Base-by-base conservation (phyloP, 2,888 invertebrate genomes). In the Muscina levida region DNA sequence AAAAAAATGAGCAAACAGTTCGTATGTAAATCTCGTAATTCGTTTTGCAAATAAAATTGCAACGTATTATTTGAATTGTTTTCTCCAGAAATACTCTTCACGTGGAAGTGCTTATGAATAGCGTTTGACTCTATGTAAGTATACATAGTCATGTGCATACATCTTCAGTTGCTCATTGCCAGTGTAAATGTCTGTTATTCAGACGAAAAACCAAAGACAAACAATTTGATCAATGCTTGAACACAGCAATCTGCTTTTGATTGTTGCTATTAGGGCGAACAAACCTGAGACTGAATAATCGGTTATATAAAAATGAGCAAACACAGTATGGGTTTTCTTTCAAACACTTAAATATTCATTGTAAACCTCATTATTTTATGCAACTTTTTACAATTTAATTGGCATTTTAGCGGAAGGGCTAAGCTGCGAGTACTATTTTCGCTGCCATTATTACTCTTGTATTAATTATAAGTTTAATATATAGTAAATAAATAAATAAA, bases 241-340 rank as follows among this genome's bases (percentile, higher is more conserved):
- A 84, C 86, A 84, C 85, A 83, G 82, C 84, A 86, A 86, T 86
- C 86, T 85, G 86, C 86, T 86, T 86, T 86, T 83, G 84, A 86
- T 85, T 86, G 86, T 86, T 84, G 84, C 84, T 83, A 77, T n/a
- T n/a, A n/a, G n/a, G n/a, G n/a, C n/a, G n/a, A n/a, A n/a, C n/a
- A n/a, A n/a, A n/a, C n/a, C n/a, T n/a, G n/a, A n/a, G n/a, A n/a
- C n/a, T n/a, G n/a, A n/a, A n/a, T n/a, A n/a, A n/a, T n/a, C n/a
- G n/a, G n/a, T n/a, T n/a, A n/a, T n/a, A n/a, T n/a, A n/a, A n/a
- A n/a, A n/a, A n/a, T n/a, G n/a, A n/a, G n/a, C n/a, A n/a, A n/a
- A n/a, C n/a, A n/a, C n/a, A n/a, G n/a, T n/a, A n/a, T n/a, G n/a
- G n/a, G n/a, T n/a, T n/a, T n/a, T n/a, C n/a, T n/a, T n/a, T n/a